A percentile compares a stretch with the other conserved stretches of the same genome.
These are phyloP conservation scores for Athetis lepigone DNA, from an alignment of 2,888 invertebrate species.

Conservation along the genomic window DNA sequence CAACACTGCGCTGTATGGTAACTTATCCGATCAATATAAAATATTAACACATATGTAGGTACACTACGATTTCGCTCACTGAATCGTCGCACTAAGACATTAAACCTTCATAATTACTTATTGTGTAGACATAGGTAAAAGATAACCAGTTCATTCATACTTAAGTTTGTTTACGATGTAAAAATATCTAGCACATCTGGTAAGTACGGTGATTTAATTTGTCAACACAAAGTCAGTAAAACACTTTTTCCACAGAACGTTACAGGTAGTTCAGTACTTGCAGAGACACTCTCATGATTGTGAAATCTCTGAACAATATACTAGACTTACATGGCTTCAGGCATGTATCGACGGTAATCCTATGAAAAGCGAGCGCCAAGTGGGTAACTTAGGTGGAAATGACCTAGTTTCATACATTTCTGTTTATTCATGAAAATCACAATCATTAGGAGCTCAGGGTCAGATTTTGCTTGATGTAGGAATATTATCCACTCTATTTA, in stretches of 20 bases:
- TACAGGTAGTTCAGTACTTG: conserved; percentile 22
- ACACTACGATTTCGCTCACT: conserved; percentile 1
- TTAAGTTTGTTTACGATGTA: not conserved
- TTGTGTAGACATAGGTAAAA: not conserved
- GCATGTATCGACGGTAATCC: conserved; percentile 58
- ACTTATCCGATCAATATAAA: conserved; percentile 26
- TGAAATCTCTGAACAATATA: conserved; percentile 51
- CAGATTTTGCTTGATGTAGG: conserved; percentile 21
- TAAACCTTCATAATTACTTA: not conserved
- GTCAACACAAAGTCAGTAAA: conserved; percentile 20
- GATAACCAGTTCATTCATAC: not conserved
- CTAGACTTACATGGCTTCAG: conserved; percentile 63
- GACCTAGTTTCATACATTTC: conserved; percentile 54
- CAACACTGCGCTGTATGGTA: conserved; percentile 38
- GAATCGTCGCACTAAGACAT: not conserved
- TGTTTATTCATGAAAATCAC: conserved; percentile 44
- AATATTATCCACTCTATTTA: no score
- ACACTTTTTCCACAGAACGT: conserved; percentile 29
- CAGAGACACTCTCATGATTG: conserved; percentile 45
- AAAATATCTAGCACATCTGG: conserved; percentile 22
- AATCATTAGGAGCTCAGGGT: conserved; percentile 17
- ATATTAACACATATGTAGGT: conserved; percentile 15
- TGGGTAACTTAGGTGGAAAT: conserved; percentile 47
- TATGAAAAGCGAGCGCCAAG: conserved; percentile 59
- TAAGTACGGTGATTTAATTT: conserved; percentile 3